Evolutionary conservation across 2,113 vertebrate species (phyloP), one percentile per base, ranked within the genome.

Genomic region (Puntigrus tetrazona): DNA sequence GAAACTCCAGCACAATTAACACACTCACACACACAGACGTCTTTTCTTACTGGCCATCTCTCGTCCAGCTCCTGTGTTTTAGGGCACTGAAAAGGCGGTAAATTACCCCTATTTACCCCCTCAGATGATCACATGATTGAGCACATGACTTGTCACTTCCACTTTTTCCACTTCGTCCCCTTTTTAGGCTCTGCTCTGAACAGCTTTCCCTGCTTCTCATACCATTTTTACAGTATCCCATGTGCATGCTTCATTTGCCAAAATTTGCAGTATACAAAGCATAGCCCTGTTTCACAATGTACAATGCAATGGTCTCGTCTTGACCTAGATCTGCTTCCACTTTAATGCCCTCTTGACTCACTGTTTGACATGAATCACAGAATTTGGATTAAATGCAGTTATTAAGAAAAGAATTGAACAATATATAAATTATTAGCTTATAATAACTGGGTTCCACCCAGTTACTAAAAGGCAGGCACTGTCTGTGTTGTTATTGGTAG

Each of bases 1-100:
- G 75, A 80, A 85, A 72, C 57, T 75, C 84, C 72, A 78, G 59
- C 25, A 43, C 72, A 72, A 52, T 38, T 59, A 25, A 84, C 55
- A 43, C 22, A 27, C 84, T 41, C 25, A 63, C n/a, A 81, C 11
- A 73, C 34, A 82, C 29, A 34, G 29, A 74, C 20, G 10, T 25
- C n/a, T 29, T 63, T 5, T 18, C 14, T 80, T 29, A 13, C 11
- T 61, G n/a, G 5, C 14, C 25, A 2, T 80, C 78, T 29, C 25
- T 79, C 22, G 7, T 65, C 38, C 14, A 22, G n/a, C 18, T 45
- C 27, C 5, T 34, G 38, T 65, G 52, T 78, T 78, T 57, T 47
- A 36, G 43, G 72, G 43, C 3, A 50, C n/a, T 20, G 5, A 0
- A 2, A 78, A 22, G 52, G 76, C 6, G 1, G 52, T 59, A 78